These are phyloP conservation scores for Naso thynnoides DNA, from an alignment of 2,797 vertebrate species.

Conservation along the genomic window DNA sequence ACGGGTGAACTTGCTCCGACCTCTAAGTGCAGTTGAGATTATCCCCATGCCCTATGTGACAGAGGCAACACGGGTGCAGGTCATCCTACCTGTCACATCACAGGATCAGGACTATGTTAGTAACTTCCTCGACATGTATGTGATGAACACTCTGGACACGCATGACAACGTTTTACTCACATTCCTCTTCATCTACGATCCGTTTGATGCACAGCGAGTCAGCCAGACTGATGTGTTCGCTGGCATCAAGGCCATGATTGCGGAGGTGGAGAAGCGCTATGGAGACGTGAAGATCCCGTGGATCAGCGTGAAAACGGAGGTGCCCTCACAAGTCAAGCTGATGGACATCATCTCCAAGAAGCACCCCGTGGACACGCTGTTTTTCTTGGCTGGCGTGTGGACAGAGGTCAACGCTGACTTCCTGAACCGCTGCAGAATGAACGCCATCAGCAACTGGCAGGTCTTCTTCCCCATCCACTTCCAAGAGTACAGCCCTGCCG, in stretches of 20 bases:
- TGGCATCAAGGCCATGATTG: conserved; percentile 90
- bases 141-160: conserved; percentile 91
- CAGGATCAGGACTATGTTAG: conserved; percentile 88
- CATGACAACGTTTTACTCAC: conserved; percentile 94
- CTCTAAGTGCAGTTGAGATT: conserved; percentile 93
- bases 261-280: conserved; percentile 93
- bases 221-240: conserved; percentile 92
- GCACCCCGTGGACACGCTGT: conserved; percentile 96
- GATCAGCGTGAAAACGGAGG: conserved; percentile 95
- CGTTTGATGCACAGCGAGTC: conserved; percentile 90
- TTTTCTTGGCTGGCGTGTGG: conserved; percentile 93
- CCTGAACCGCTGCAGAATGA: conserved; percentile 97
- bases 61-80: conserved; percentile 94
- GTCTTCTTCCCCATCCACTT: conserved; percentile 98
- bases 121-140: conserved; percentile 94
- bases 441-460: conserved; percentile 97
- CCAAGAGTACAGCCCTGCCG: conserved; percentile 93
- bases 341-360: conserved; percentile 99
- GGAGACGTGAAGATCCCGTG: conserved; percentile 93
- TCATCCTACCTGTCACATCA: conserved; percentile 92
- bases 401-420: conserved; percentile 93
- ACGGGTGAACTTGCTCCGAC: conserved; percentile 92
- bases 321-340: conserved; percentile 95
- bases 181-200: conserved; percentile 93
- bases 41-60: conserved; percentile 99